These are phyloP conservation scores for Metellina segmentata DNA, from an alignment of 2,888 invertebrate species.

Conservation along the genomic window DNA sequence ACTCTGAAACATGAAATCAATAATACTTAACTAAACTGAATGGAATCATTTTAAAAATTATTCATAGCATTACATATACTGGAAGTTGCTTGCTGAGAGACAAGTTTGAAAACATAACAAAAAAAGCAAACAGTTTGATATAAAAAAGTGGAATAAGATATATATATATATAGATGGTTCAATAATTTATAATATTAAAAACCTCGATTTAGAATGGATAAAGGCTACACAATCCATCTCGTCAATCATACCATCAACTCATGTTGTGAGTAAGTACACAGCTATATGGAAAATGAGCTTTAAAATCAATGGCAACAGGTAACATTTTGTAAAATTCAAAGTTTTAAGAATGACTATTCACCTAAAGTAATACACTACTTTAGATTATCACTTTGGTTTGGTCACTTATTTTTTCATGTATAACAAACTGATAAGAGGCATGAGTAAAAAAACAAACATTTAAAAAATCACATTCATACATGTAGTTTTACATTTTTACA, in stretches of 20 bases:
- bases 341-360: conserved; percentile 52
- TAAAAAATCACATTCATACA: conserved; percentile 58
- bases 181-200: too few relatives aligned
- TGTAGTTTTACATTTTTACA: conserved; percentile 59
- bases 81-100: too few relatives aligned
- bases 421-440: conserved; percentile 34
- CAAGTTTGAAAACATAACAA: too few relatives aligned
- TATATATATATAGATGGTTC: too few relatives aligned
- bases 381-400: conserved; percentile 68
- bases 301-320: conserved; percentile 45
- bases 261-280: neutral
- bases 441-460: conserved; percentile 44
- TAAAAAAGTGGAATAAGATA: too few relatives aligned
- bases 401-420: conserved; percentile 55
- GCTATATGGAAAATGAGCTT: conserved; percentile 23
- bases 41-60: too few relatives aligned
- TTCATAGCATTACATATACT: too few relatives aligned
- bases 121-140: too few relatives aligned
- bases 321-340: conserved; percentile 63
- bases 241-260: neutral
- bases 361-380: conserved; percentile 46
- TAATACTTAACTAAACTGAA: too few relatives aligned
- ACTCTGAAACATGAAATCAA: too few relatives aligned
- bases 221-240: neutral
- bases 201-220: neutral